Percentiles rank a stretch among this genome's conserved stretches.
These are phyloP conservation scores for Coregonus suidteri DNA, from an alignment of 2,797 vertebrate genomes.

Conservation along the genomic window DNA sequence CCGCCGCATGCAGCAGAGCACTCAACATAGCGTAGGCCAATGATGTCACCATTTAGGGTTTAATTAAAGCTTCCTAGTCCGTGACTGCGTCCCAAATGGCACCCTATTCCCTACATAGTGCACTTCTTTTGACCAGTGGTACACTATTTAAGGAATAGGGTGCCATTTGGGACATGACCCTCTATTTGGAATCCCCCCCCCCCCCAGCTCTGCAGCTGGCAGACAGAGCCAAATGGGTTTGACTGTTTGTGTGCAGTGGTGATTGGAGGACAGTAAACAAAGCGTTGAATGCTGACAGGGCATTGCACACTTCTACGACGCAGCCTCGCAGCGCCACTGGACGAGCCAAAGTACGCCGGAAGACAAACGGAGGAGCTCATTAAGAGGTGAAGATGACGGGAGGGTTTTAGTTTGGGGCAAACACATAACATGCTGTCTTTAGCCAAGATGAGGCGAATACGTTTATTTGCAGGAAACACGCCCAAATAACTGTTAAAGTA, in stretches of 20 bases:
- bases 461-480: not conserved
- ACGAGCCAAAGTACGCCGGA: not conserved
- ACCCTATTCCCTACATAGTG: not conserved
- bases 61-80: constrained; percentile 36
- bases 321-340: not conserved
- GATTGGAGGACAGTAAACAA: constrained; percentile 14
- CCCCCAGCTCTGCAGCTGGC: not conserved
- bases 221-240: not conserved
- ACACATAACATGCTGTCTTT: not conserved
- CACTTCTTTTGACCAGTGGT: not conserved
- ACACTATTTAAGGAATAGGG: not conserved
- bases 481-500: not conserved
- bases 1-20: constrained; percentile 30
- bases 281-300: constrained; percentile 7
- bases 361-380: not conserved
- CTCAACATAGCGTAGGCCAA: constrained; percentile 12
- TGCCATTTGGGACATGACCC: not conserved
- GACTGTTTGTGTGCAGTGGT: constrained; percentile 7
- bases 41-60: constrained; percentile 39
- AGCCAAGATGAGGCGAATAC: not conserved
- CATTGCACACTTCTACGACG: not conserved
- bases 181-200: not conserved
- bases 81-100: not conserved
- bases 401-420: not conserved
- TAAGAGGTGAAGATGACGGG: not conserved